These are phyloP conservation scores for Grammomys surdaster DNA, from an alignment of 2,113 vertebrate genomes.

Conservation along the genomic window DNA sequence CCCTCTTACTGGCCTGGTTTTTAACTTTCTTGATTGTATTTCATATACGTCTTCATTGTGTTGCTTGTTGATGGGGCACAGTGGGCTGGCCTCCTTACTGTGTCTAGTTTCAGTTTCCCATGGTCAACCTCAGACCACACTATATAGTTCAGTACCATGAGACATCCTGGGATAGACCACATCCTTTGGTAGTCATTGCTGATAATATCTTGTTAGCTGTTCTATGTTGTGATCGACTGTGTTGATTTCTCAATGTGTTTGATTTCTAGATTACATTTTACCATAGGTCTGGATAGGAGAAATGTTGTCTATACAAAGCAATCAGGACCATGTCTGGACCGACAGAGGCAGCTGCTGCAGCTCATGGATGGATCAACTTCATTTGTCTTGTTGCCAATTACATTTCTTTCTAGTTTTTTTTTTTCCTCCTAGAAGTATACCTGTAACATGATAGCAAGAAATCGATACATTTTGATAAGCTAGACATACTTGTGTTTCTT, in stretches of 20 bases:
- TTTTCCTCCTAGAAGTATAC: neutral
- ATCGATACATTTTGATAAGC: neutral
- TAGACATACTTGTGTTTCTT: neutral
- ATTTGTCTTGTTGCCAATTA: neutral
- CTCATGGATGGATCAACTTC: neutral
- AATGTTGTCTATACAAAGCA: neutral
- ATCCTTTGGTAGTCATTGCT: neutral
- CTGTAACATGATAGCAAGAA: neutral
- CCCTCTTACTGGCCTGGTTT: neutral
- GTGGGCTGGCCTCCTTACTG: neutral
- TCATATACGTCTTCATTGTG: neutral
- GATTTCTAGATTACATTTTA: neutral
- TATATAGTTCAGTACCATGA: neutral
- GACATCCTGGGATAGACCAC: neutral
- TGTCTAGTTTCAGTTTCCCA: neutral
- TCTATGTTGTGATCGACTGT: neutral
- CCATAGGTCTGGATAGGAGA: neutral
- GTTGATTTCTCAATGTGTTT: neutral
- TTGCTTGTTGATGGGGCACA: neutral
- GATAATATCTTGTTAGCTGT: neutral
- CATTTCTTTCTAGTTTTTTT: slow-evolving; percentile 7
- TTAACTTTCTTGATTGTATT: slow-evolving; percentile 14
- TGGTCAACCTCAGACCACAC: neutral
- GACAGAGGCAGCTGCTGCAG: neutral
- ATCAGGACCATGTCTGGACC: neutral